These are phyloP conservation scores for Melinopterus prodromus DNA, from an alignment of 2,888 invertebrate genomes.

Conservation along the genomic window DNA sequence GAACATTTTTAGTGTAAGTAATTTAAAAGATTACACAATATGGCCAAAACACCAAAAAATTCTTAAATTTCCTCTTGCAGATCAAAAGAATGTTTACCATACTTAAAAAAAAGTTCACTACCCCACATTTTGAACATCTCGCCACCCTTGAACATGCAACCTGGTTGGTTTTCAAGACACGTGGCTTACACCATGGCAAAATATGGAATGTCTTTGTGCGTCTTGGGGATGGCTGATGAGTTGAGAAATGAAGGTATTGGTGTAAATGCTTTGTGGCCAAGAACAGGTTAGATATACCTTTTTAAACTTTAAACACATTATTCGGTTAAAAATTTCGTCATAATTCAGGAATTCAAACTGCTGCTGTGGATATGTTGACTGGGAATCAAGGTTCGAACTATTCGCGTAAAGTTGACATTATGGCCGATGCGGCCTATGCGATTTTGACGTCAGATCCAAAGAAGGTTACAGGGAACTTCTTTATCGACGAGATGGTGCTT, in stretches of 20 bases:
- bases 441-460: slow-evolving; percentile 82
- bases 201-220: slow-evolving; percentile 99
- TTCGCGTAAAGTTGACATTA: slow-evolving; percentile 84
- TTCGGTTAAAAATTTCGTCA: neutral
- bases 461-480: slow-evolving; percentile 85
- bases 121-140: slow-evolving; percentile 96
- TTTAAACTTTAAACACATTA: neutral
- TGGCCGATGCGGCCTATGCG: slow-evolving; percentile 90
- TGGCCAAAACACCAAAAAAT: neutral
- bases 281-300: slow-evolving; percentile 70
- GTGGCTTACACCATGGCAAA: slow-evolving; percentile 99
- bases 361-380: slow-evolving; percentile 88
- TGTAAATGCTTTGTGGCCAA: slow-evolving; percentile 97
- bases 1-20: slow-evolving; percentile 91
- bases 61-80: slow-evolving; percentile 61
- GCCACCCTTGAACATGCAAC: slow-evolving; percentile 89
- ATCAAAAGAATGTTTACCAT: slow-evolving; percentile 89
- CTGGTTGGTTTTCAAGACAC: slow-evolving; percentile 90
- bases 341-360: slow-evolving; percentile 84
- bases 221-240: slow-evolving; percentile 96
- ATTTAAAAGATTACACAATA: neutral
- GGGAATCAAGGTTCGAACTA: slow-evolving; percentile 70
- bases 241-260: slow-evolving; percentile 83
- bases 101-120: slow-evolving; percentile 85
- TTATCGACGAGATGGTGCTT: slow-evolving; percentile 91